A percentile compares a stretch with the other conserved stretches of the same genome.
Evolutionary conservation across 1,140 invertebrate species (phyloP).

Genomic region (Carposina sasakii): DNA sequence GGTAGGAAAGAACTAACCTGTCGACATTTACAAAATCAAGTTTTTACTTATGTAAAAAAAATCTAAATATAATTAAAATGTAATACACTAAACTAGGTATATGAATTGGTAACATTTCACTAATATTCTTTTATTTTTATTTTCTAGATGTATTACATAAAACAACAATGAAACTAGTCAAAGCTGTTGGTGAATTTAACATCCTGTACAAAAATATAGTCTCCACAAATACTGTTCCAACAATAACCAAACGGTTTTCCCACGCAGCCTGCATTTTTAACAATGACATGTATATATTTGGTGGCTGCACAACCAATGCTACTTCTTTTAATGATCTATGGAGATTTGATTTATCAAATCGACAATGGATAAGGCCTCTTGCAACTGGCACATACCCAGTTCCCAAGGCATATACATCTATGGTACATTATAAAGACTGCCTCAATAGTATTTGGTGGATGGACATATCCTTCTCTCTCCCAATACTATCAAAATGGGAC

Average conservation of each 20-base stretch:
- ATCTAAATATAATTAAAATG: too few species aligned
- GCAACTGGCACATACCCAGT: slow-evolving; percentile 93
- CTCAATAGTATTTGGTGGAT: slow-evolving; percentile 95
- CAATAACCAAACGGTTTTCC: slow-evolving; percentile 91
- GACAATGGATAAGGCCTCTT: slow-evolving; percentile 86
- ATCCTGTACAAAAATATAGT: slow-evolving; percentile 78
- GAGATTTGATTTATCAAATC: slow-evolving; percentile 89
- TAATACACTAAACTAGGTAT: too few species aligned
- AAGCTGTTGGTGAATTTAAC: slow-evolving; percentile 79
- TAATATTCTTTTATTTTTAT: slow-evolving; percentile 17
- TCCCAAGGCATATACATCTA: slow-evolving; percentile 94
- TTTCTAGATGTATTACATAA: slow-evolving; percentile 82
- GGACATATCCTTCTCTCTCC: slow-evolving; percentile 94
- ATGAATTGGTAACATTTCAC: too few species aligned
- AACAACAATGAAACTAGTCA: slow-evolving; percentile 78
- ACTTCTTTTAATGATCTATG: slow-evolving; percentile 99
- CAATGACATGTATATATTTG: slow-evolving; percentile 95
- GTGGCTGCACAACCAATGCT: slow-evolving; percentile 93
- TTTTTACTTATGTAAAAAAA: too few species aligned
- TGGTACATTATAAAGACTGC: slow-evolving; percentile 88
- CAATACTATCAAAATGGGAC: slow-evolving; percentile 91
- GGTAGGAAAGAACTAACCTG: too few species aligned
- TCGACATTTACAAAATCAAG: too few species aligned
- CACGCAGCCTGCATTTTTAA: slow-evolving; percentile 90
- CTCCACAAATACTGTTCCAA: slow-evolving; percentile 73